A percentile compares a stretch with the other conserved stretches of the same genome.
phyloP scores from a whole-genome alignment of 2,888 invertebrate species.

The Silvanus unidentatus region DNA sequence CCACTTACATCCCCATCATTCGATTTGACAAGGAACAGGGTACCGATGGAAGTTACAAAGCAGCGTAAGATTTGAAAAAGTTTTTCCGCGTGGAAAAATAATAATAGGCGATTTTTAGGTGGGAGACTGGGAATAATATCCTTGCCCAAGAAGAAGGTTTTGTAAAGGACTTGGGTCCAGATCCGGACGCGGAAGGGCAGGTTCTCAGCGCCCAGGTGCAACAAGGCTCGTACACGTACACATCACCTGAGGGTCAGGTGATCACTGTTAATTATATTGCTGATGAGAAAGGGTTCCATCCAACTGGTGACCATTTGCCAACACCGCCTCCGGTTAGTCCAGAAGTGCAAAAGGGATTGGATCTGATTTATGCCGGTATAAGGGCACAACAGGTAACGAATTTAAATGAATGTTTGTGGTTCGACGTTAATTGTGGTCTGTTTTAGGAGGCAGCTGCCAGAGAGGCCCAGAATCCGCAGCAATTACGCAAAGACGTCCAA shows the following conservation, averaged over 20 bases:
- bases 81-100: background rate
- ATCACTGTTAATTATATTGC: constrained; percentile 74
- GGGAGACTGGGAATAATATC: constrained; percentile 80
- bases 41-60: constrained; percentile 77
- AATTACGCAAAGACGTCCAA: constrained; percentile 44
- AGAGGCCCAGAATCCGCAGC: constrained; percentile 52
- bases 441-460: constrained; percentile 56
- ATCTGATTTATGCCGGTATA: constrained; percentile 80
- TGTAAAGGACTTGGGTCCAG: constrained; percentile 55
- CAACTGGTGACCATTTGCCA: constrained; percentile 75
- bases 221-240: constrained; percentile 72
- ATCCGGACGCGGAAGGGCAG: constrained; percentile 51
- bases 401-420: background rate
- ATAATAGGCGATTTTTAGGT: constrained; percentile 49
- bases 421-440: background rate
- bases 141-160: constrained; percentile 72
- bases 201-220: constrained; percentile 66
- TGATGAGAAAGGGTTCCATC: constrained; percentile 77
- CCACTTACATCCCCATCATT: constrained; percentile 76
- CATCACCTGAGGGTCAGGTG: constrained; percentile 70
- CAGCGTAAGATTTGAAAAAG: constrained; percentile 50
- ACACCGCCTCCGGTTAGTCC: constrained; percentile 77
- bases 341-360: constrained; percentile 81
- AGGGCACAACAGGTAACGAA: constrained; percentile 54
- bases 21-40: constrained; percentile 78